Evolutionary conservation across 2,888 invertebrate genomes (phyloP), one percentile per base, ranked within the genome.

Genomic region (Tenthredo notha): DNA sequence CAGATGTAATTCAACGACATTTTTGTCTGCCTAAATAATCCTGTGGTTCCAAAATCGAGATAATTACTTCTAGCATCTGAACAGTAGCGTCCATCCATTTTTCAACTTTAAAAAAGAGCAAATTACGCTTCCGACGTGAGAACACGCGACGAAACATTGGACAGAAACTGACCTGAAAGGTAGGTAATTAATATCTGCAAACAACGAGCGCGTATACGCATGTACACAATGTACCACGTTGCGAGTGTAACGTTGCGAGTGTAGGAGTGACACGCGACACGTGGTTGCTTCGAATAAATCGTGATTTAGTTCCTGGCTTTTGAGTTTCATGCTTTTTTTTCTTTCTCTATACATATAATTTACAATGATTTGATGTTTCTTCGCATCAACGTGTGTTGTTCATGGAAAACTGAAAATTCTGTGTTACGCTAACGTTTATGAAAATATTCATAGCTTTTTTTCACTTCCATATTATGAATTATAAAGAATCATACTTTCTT

Each of bases 291-390:
- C 37, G 10, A 70, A 72, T 40, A 72, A 72, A 37, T 72, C 21
- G 43, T 75, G 25, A 75, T 75, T 50, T 75, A 75, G 75, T 50
- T 47, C 75, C 47, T 12, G 21, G 75, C 9, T 43, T 47, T 43
- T 15, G 75, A 15, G 15, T 47, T 75, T 50, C 9, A 47, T 12
- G 25, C 12, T 18, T 75, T 21, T 18, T 15, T 25, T 0, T 47
- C 47, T 75, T 15, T 25, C 5, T 43, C 9, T 25, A 1, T 43
- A 2, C n/a, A 1, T 61, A 12, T 61, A 61, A 54, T 54, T 54
- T 54, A 54, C n/a, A 54, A n/a, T 54, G 54, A 54, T 43, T 75
- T 1, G 43, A 3, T 47, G 1, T 75, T 25, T 10, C 21, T 74
- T 37, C 9, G 21, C 43, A 6, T 37, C 21, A 15, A 67, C 10